A percentile compares a stretch with the other conserved stretches of the same genome.
Evolutionary conservation across 2,888 invertebrate genomes (phyloP).

Genomic region (Leistus spinibarbis): DNA sequence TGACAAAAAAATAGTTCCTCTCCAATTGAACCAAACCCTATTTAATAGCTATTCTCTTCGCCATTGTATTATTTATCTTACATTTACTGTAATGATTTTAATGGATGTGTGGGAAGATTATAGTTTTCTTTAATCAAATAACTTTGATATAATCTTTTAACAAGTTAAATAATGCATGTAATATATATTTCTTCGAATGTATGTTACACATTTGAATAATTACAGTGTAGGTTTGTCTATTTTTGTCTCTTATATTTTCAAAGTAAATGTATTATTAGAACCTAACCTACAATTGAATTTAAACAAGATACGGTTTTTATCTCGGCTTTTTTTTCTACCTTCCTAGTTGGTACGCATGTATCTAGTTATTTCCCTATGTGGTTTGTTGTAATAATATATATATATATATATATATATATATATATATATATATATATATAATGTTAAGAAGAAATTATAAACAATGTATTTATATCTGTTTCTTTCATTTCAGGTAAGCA

Average conservation of each 20-base stretch:
- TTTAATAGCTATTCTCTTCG: not conserved
- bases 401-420: no score
- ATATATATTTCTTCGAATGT: not conserved
- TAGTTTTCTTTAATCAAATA: not conserved
- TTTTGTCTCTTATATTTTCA: no score
- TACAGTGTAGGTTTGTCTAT: not conserved
- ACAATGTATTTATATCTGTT: not conserved
- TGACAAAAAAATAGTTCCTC: not conserved
- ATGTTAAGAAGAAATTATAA: not conserved
- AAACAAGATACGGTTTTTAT: no score
- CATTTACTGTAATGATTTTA: constrained; percentile 22
- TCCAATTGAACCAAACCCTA: not conserved
- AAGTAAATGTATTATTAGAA: no score
- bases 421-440: no score
- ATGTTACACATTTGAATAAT: not conserved
- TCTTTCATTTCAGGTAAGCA: not conserved
- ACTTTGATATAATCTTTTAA: not conserved
- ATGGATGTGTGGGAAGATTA: constrained; percentile 4
- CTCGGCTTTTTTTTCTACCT: no score
- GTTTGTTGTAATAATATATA: no score
- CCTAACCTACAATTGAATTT: no score
- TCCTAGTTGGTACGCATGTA: no score
- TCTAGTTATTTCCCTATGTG: no score
- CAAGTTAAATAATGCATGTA: not conserved
- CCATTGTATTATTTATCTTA: not conserved